Evolutionary conservation across 2,113 vertebrate genomes (phyloP), one percentile per base, ranked within the genome.

Genomic region (Regulus satrapa): DNA sequence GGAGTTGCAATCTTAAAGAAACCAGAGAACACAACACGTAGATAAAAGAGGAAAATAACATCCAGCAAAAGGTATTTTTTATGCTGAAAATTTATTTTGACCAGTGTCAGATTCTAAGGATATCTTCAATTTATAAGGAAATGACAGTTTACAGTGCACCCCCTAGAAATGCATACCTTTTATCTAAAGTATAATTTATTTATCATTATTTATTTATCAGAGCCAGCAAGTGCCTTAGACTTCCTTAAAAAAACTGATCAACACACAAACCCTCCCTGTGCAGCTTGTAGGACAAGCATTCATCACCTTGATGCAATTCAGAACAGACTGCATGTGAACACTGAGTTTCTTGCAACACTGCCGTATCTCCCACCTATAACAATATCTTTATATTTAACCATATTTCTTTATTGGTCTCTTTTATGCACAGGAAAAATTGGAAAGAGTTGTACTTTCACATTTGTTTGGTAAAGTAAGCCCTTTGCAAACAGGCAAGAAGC

Each of bases 1-100:
- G 99, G 99, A 7, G 99, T 99, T 85, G 99, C 99, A 80, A 99
- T 99, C 99, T 99, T 95, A 17, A 92, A 92, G 88, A 59, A 86
- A 94, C 41, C 56, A 94, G 88, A 92, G 63, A 94, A 52, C 79
- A 79, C 10, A 79, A 10, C 18, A 19, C 8, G 66, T 67, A 48
- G 84, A 80, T 46, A 67, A 72, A 62, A 41, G 9, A 18, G n/a
- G 62, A 59, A 34, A 63, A 12, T 23, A 74, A 11, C 14, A 34
- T 36, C 28, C 20, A 92, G 14, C 13, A 74, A 73, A 81, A 66
- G 4, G 7, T 46, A 68, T 48, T 82, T 64, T 66, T 73, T 34
- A 68, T 46, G 29, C 16, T 61, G 28, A 88, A 72, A 68, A 38
- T 32, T 46, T 80, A 63, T 69, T 73, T 48, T 80, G 82, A 55